Percentiles rank a stretch among this genome's conserved stretches.
Conservation (phyloP, 2,113 vertebrate genomes). For the Telmatochromis brachygnathus region DNA sequence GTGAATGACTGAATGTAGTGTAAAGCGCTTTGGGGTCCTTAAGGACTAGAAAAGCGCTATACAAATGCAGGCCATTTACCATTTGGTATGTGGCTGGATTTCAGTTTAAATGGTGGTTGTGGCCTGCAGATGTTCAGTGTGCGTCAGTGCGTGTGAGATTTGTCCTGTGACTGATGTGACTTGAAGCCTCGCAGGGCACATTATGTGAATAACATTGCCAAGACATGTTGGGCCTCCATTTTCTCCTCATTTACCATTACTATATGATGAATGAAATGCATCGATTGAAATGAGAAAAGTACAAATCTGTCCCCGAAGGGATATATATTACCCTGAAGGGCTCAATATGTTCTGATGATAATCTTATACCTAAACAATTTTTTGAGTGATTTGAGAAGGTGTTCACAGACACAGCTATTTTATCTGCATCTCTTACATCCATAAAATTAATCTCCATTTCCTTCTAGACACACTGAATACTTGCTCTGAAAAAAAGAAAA, state of each 20-base stretch:
- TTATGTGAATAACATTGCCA: neutral
- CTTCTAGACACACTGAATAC: constrained; percentile 31
- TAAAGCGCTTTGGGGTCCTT: no score
- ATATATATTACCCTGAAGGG: neutral
- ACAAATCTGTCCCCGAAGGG: neutral
- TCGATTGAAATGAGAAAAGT: neutral
- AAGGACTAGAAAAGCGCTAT: no score
- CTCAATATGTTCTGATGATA: neutral
- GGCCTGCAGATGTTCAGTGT: constrained; percentile 20
- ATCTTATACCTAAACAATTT: neutral
- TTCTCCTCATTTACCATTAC: neutral
- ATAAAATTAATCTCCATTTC: constrained; percentile 37
- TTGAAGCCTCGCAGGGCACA: neutral
- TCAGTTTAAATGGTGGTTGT: neutral
- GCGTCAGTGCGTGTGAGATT: neutral
- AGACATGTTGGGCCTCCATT: neutral
- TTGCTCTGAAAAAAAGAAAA: neutral
- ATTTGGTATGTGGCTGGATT: neutral
- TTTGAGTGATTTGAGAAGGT: neutral
- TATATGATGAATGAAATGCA: neutral
- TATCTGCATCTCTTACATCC: neutral
- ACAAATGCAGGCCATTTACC: no score
- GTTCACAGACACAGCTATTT: neutral
- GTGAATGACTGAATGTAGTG: no score
- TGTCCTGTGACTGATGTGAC: neutral